phyloP scores from a whole-genome alignment of 2,113 vertebrate genomes.

The Galbula dea region DNA sequence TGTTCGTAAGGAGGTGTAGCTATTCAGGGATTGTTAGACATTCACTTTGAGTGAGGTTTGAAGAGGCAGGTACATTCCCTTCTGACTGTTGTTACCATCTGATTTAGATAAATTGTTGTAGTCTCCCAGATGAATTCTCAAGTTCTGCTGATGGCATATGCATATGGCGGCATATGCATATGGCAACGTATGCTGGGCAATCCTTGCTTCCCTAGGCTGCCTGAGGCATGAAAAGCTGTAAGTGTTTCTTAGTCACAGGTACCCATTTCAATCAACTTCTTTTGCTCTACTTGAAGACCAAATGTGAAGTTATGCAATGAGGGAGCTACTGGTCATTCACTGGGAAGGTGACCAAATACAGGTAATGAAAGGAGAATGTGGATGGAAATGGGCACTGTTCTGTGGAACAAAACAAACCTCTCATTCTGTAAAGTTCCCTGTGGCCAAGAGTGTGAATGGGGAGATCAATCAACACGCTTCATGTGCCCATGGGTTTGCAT shows the following conservation, averaged over 20 bases:
- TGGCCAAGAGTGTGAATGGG: not conserved
- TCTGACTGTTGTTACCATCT: not conserved
- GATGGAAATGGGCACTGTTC: not conserved
- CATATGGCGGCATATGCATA: no score
- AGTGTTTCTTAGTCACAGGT: not conserved
- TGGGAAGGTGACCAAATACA: no score
- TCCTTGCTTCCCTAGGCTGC: not conserved
- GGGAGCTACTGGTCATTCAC: not conserved
- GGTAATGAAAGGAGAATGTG: not conserved
- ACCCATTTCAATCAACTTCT: not conserved
- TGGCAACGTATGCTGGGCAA: not conserved
- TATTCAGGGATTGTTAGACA: not conserved
- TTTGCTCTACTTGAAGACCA: not conserved
- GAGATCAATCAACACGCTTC: not conserved
- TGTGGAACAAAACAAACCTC: not conserved
- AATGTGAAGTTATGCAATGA: accelerated
- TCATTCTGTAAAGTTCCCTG: accelerated
- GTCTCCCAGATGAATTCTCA: not conserved
- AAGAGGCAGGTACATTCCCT: not conserved
- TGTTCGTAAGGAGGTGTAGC: not conserved
- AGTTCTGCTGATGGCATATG: not conserved
- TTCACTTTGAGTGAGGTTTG: not conserved
- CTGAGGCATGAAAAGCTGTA: not conserved
- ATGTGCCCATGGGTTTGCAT: not conserved
- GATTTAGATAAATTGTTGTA: not conserved